phyloP scores from a whole-genome alignment of 2,888 invertebrate genomes.

The Drosophila tripunctata region DNA sequence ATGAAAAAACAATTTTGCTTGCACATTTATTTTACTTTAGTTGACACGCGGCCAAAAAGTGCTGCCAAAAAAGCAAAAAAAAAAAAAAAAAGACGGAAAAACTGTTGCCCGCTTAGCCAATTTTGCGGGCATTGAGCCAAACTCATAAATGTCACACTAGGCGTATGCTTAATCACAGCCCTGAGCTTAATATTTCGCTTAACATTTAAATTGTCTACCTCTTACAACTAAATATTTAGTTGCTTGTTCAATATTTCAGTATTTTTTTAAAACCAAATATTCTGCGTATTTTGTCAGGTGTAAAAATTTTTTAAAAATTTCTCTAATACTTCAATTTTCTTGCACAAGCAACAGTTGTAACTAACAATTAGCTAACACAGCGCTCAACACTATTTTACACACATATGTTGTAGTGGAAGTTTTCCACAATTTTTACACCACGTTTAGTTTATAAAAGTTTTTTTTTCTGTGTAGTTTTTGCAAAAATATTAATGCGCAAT shows the following conservation, averaged over 20 bases:
- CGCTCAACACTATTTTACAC: slow-evolving; percentile 27
- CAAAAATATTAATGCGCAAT: slow-evolving; percentile 69
- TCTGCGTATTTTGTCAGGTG: slow-evolving; percentile 31
- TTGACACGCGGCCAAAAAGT: slow-evolving; percentile 55
- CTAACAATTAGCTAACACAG: slow-evolving; percentile 63
- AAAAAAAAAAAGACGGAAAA: no score
- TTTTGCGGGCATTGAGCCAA: slow-evolving; percentile 26
- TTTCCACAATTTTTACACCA: not conserved
- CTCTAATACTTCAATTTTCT: slow-evolving; percentile 3
- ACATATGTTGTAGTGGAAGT: not conserved
- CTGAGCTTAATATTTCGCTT: slow-evolving; percentile 7
- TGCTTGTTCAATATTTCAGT: not conserved
- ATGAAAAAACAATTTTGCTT: slow-evolving; percentile 57
- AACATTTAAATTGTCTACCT: slow-evolving; percentile 22
- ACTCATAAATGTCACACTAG: slow-evolving; percentile 45
- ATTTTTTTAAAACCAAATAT: slow-evolving; percentile 23
- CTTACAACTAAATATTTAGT: not conserved
- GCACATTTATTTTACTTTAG: slow-evolving; percentile 39
- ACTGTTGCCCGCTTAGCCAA: slow-evolving; percentile 28
- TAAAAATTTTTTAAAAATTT: not conserved
- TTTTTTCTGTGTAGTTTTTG: no score
- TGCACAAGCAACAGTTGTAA: slow-evolving; percentile 10
- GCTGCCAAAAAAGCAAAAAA: slow-evolving; percentile 65
- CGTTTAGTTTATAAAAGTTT: slow-evolving; percentile 46
- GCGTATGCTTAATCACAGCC: slow-evolving; percentile 40